Base-by-base conservation (phyloP, 2,797 vertebrate genomes). In the Chrysocyon brachyurus region DNA sequence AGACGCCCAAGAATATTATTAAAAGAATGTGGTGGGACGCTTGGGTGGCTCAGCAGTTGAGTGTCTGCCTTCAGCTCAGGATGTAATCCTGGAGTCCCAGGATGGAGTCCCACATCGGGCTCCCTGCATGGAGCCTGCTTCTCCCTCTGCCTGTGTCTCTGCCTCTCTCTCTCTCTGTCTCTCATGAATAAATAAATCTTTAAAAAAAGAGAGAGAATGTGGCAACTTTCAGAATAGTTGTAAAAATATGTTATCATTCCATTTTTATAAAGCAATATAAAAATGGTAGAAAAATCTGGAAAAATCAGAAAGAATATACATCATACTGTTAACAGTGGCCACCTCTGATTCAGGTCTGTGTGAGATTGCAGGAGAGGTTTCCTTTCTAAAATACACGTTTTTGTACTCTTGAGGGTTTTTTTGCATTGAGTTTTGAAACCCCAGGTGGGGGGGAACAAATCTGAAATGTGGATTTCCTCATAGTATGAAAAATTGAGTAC, bases 341-440 rank as follows among this genome's bases (percentile, higher is more conserved):
- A 52, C 70, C 70, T 92, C 70, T 85, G 77, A 64, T 66, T 85
- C 64, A 59, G 82, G 52, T 90, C 86, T 92, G 26, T 83, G 16
- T 59, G 61, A 59, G 8, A 77, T 54, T 54, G 46, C 56, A 59
- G 21, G n/a, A 26, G 28, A 79, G 0, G 3, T 78, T 75, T 88
- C 17, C 22, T 82, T 93, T 94, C 89, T 84, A 95, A 96, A 72
- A 93, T 77, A 89, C 3, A 79, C 40, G 81, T 75, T 68, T 96
- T 83, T 84, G 10, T 87, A 28, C 54, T 79, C 70, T 94, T 92
- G 87, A 31, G 46, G 57, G 36, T 28, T 90, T 59, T 92, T 92
- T 90, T 87, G 46, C 66, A 83, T 73, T 96, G 70, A 84, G 40
- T 57, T 93, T 96, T 96, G 33, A 86, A 88, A 81, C 16, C 1